Evolutionary conservation across 2,888 invertebrate genomes (phyloP), one percentile per base, ranked within the genome.

Genomic region (Drosophila melanosoma): DNA sequence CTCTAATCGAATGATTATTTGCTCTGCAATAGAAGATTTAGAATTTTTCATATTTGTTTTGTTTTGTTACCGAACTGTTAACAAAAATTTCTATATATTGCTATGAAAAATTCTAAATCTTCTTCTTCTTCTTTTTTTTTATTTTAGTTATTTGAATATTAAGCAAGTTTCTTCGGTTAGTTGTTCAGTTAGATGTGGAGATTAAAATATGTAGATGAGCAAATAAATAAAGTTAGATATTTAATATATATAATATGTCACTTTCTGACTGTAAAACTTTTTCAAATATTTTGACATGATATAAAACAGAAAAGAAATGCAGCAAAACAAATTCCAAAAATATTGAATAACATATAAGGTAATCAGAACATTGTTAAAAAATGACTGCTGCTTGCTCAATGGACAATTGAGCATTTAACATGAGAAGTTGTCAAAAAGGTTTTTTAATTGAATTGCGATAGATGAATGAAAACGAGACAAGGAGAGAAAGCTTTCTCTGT

Each of bases 291-390:
- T 8, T 49, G 15, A 32, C 49, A 70, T 49, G 36, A 12, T 36
- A 15, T 42, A 52, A 53, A 56, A 35, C 40, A 35, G 38, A n/a
- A 40, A 36, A 52, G 26, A 48, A 70, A 20, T 52, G 40, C 11
- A 56, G 26, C 23, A 66, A n/a, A 40, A n/a, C n/a, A 40, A 40
- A 40, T 5, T 1, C 4, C 11, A 29, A 8, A 52, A 33, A 67
- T 68, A 80, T 49, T 59, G 17, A 32, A 20, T 17, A 60, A 12
- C 79, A 64, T 67, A 54, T 76, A 69, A 81, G 61, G 58, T 66
- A 73, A 76, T 26, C 53, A 61, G 61, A 69, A 74, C 52, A 45
- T 48, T 49, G 62, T 49, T 53, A 32, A 49, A 57, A 59, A 70
- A 77, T 69, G 49, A 10, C 53, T 56, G 36, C 59, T 36, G 56